Evolutionary conservation across 2,113 vertebrate genomes (phyloP).

Genomic region (human (Homo sapiens)): DNA sequence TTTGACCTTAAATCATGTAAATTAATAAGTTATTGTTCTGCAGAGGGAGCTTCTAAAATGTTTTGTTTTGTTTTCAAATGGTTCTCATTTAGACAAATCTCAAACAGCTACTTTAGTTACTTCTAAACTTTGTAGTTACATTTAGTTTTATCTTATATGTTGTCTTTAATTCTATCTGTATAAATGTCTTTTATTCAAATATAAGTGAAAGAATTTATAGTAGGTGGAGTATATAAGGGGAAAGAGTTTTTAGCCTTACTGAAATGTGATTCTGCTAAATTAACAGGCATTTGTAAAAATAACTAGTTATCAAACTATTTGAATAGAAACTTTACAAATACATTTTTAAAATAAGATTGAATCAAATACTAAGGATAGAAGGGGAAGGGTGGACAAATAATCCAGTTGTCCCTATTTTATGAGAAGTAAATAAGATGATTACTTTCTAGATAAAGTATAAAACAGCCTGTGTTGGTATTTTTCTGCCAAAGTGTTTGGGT

Average conservation of each 20-base stretch:
- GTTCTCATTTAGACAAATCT: conserved; percentile 29
- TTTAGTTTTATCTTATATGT: conserved; percentile 46
- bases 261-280: conserved; percentile 25
- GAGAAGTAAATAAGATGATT: background rate
- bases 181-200: conserved; percentile 29
- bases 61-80: background rate
- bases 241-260: background rate
- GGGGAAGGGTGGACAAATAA: background rate
- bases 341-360: conserved; percentile 40
- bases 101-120: conserved; percentile 24
- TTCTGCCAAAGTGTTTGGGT: background rate
- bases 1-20: background rate
- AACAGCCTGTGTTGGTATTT: background rate
- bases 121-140: conserved; percentile 54
- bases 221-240: background rate
- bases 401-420: background rate
- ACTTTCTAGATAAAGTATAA: background rate
- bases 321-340: conserved; percentile 36
- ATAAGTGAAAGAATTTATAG: conserved; percentile 17
- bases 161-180: conserved; percentile 30
- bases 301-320: conserved; percentile 27
- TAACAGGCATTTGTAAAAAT: conserved; percentile 42
- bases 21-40: background rate
- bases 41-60: background rate
- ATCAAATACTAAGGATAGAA: conserved; percentile 30